Conservation (phyloP, 35 echinoderm and acorn worm genomes). For the Strongylocentrotus purpuratus region DNA sequence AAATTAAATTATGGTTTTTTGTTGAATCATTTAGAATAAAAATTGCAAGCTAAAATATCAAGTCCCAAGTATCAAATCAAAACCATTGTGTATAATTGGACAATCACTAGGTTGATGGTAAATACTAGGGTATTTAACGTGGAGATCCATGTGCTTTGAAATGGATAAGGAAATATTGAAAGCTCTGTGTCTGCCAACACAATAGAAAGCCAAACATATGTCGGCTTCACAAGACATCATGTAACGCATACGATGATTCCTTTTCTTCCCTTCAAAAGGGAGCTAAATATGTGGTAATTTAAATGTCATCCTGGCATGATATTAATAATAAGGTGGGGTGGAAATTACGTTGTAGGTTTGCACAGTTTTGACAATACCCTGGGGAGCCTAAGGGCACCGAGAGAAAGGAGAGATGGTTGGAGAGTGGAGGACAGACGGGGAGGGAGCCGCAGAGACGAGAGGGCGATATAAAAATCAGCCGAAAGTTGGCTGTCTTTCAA, state of each 20-base stretch:
- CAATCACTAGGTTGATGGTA: background rate
- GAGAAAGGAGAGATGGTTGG: slow-evolving; percentile 14
- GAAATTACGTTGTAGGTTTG: slow-evolving; percentile 23
- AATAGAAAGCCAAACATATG: background rate
- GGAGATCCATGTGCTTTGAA: background rate
- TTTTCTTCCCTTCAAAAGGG: background rate
- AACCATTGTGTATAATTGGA: background rate
- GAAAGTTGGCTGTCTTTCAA: background rate
- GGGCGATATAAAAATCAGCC: background rate
- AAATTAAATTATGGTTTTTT: too few species aligned
- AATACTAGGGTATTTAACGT: background rate
- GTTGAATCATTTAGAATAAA: too few species aligned
- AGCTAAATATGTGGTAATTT: slow-evolving; percentile 21
- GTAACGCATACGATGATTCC: background rate
- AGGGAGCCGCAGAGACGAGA: background rate
- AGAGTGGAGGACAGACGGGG: background rate
- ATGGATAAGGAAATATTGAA: background rate
- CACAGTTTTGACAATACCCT: background rate
- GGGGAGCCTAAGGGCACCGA: background rate
- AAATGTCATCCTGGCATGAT: slow-evolving; percentile 34
- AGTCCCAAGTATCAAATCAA: background rate
- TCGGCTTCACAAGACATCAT: background rate
- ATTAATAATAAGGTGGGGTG: slow-evolving; percentile 33
- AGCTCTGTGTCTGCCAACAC: background rate
- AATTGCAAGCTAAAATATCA: too few species aligned